Conservation (phyloP, 2,888 invertebrate species). For the Serripes groenlandicus region DNA sequence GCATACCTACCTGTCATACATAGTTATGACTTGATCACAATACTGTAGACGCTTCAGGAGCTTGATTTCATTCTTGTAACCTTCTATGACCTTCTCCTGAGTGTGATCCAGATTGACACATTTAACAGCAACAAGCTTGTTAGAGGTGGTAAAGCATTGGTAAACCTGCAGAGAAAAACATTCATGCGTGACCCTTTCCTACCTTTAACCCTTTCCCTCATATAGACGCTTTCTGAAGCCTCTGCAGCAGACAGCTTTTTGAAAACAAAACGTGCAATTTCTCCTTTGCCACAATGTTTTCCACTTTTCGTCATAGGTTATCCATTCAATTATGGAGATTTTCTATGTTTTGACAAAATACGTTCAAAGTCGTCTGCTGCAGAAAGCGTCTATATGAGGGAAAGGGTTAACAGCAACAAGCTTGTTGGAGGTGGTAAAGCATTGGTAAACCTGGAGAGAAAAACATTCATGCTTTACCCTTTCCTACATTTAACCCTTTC, state of each 20-base stretch:
- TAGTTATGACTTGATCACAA: conserved; percentile 93
- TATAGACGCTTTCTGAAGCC: no score
- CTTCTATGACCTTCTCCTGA: conserved; percentile 91
- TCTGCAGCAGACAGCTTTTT: no score
- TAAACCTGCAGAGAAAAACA: conserved; percentile 79
- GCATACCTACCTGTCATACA: conserved; percentile 96
- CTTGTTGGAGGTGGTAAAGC: conserved; percentile 88
- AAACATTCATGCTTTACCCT: neutral
- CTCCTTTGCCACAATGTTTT: no score
- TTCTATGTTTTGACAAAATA: no score
- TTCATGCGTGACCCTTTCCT: neutral
- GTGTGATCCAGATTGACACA: conserved; percentile 91
- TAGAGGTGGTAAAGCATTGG: conserved; percentile 89
- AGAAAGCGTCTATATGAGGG: no score
- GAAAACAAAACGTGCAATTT: no score
- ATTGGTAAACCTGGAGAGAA: conserved; percentile 87
- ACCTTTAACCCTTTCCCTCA: neutral
- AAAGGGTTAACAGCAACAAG: conserved; percentile 94
- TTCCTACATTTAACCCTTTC: neutral
- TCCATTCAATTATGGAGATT: no score
- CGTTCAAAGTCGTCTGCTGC: no score
- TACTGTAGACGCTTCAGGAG: conserved; percentile 93
- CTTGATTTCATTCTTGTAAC: conserved; percentile 96
- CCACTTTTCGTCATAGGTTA: no score
- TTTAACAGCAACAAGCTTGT: conserved; percentile 91